Conservation (phyloP, 2,888 invertebrate species). For the Troglohyphantes excavatus region DNA sequence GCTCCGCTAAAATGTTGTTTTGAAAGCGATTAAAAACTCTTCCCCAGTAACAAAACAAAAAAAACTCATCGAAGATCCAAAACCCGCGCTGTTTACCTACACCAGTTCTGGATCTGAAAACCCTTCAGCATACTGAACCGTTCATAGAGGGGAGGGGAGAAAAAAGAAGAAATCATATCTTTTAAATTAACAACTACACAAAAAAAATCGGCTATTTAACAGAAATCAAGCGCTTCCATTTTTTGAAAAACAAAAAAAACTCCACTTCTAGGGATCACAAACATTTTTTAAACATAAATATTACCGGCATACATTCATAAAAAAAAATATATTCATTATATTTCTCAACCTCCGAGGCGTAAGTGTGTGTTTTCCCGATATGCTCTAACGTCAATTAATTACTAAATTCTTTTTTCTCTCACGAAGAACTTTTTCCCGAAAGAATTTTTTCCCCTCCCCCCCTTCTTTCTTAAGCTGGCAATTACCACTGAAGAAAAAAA, state of each 20-base stretch:
- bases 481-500: constrained; percentile 61
- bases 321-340: constrained; percentile 55
- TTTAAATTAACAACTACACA: constrained; percentile 57
- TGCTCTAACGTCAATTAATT: constrained; percentile 73
- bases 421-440: constrained; percentile 36
- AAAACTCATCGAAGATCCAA: constrained; percentile 2
- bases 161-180: constrained; percentile 35
- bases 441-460: constrained; percentile 32
- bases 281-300: constrained; percentile 67
- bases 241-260: constrained; percentile 8
- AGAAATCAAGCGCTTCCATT: constrained; percentile 57
- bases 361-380: constrained; percentile 72
- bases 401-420: constrained; percentile 45
- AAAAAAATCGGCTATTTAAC: constrained; percentile 56
- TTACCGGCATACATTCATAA: constrained; percentile 34
- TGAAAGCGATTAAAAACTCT: constrained; percentile 67
- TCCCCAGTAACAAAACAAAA: constrained; percentile 26
- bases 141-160: not conserved
- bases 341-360: constrained; percentile 61
- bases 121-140: constrained; percentile 18
- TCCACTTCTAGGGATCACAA: constrained; percentile 45
- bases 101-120: constrained; percentile 45
- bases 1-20: constrained; percentile 54
- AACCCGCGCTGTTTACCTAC: constrained; percentile 58
- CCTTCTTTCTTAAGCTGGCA: constrained; percentile 73